Percentiles rank a stretch among this genome's conserved stretches.
Conservation (phyloP, 2,888 invertebrate species). For the Athalia rosae region DNA sequence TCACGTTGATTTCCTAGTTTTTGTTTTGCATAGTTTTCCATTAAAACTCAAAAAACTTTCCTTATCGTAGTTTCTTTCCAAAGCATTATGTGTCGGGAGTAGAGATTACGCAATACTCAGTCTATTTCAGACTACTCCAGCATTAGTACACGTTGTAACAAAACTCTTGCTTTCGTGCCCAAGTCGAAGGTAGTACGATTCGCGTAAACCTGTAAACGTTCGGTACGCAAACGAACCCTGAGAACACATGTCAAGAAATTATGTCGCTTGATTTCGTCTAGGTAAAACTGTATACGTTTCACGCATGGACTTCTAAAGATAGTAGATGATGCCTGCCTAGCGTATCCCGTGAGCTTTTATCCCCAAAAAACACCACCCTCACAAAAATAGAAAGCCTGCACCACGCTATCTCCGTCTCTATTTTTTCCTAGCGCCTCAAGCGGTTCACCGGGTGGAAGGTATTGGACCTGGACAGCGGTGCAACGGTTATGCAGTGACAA, state of each 20-base stretch:
- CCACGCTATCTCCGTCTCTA: slow-evolving; percentile 45
- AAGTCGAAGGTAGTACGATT: no score
- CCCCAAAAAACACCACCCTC: slow-evolving; percentile 47
- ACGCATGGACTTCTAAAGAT: slow-evolving; percentile 33
- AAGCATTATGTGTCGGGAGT: no score
- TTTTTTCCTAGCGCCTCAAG: background rate
- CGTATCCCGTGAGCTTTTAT: slow-evolving; percentile 37
- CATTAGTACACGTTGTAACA: no score
- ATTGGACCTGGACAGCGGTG: slow-evolving; percentile 49
- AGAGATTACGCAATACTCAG: no score
- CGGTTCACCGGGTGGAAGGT: slow-evolving; percentile 55
- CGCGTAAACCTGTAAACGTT: no score
- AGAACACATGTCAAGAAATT: no score
- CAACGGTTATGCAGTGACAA: slow-evolving; percentile 51
- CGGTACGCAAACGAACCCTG: no score
- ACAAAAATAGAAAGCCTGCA: slow-evolving; percentile 55
- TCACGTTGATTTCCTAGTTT: no score
- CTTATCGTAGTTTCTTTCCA: no score
- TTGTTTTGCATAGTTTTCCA: no score
- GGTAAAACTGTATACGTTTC: background rate
- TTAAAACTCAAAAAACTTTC: background rate
- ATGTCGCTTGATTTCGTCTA: background rate
- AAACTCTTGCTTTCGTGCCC: no score
- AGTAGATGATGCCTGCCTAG: slow-evolving; percentile 2
- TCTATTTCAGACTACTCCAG: no score